A percentile compares a stretch with the other conserved stretches of the same genome.
Conservation (phyloP, 2,888 invertebrate species). For the Habrosyne pyritoides region DNA sequence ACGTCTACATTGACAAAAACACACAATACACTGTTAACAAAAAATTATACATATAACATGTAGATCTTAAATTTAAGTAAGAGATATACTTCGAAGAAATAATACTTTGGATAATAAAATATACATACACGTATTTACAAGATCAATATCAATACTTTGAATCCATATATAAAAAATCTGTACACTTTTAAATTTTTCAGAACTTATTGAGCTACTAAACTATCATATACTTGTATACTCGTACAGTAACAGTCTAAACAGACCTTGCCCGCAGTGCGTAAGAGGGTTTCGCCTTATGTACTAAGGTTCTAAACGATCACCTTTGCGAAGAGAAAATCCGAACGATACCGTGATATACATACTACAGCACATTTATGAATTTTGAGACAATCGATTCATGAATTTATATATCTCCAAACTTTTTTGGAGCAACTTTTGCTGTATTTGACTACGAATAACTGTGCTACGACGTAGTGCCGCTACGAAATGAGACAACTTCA, state of each 20-base stretch:
- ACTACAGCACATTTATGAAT: slow-evolving; percentile 34
- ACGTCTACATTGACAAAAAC: no score
- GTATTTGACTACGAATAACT: background rate
- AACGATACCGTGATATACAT: slow-evolving; percentile 26
- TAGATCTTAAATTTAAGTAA: no score
- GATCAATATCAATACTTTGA: no score
- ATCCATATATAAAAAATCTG: no score
- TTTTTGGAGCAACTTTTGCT: no score
- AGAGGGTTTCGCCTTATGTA: slow-evolving; percentile 33
- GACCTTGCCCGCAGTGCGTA: slow-evolving; percentile 44
- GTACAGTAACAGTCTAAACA: background rate
- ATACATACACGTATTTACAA: no score
- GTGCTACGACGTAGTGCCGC: background rate
- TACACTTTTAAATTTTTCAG: background rate
- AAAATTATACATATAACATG: no score
- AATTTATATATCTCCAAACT: no score
- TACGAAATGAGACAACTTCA: background rate
- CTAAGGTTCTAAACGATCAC: slow-evolving; percentile 42
- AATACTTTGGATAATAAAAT: no score
- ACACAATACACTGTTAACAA: no score
- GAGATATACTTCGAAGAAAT: no score
- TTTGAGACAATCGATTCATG: slow-evolving; percentile 14
- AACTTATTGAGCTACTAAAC: background rate
- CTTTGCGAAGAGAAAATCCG: slow-evolving; percentile 32
- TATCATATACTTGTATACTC: background rate